Evolutionary conservation across 2,888 invertebrate genomes (phyloP).

Genomic region (Periphyllus acericola): DNA sequence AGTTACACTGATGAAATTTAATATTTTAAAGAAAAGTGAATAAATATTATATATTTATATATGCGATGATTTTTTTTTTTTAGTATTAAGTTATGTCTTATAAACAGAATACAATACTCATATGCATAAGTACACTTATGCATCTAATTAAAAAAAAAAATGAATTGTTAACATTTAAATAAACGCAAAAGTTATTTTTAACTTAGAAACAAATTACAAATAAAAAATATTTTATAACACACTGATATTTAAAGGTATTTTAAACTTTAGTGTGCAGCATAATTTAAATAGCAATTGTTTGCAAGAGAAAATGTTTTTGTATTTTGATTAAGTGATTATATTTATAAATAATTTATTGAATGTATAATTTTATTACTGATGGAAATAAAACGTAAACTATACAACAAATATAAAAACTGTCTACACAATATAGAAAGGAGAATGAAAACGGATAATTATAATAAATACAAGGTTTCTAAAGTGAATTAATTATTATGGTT

Average conservation of each 20-base stretch:
- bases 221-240: neutral
- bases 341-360: neutral
- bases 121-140: neutral
- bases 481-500: neutral
- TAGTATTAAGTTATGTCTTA: neutral
- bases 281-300: neutral
- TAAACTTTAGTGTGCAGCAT: constrained; percentile 2
- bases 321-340: neutral
- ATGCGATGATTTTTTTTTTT: too few species aligned
- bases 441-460: neutral
- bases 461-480: constrained; percentile 16
- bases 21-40: neutral
- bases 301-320: neutral
- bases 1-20: neutral
- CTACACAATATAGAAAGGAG: neutral
- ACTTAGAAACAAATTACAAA: neutral
- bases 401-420: constrained; percentile 17
- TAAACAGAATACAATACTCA: neutral
- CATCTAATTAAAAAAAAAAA: neutral
- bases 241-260: neutral
- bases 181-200: neutral
- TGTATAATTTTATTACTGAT: neutral
- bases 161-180: neutral
- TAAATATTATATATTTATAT: neutral
- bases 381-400: constrained; percentile 3